Evolutionary conservation across 2,888 invertebrate genomes (phyloP).

Genomic region (Phalera bucephala): DNA sequence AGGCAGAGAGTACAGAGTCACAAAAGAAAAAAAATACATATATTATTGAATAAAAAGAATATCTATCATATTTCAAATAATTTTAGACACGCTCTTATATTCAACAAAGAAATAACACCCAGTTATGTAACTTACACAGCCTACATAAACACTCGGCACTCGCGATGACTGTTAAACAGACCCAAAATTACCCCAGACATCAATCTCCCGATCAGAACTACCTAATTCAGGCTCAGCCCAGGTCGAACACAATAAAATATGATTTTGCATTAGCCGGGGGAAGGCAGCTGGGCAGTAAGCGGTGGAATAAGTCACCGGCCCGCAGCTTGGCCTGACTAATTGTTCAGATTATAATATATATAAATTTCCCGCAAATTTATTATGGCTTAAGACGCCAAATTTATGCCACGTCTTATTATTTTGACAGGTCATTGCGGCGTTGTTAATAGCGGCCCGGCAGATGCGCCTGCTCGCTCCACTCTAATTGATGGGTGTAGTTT

Average conservation of each 20-base stretch:
- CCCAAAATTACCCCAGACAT: conserved; percentile 17
- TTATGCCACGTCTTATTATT: conserved; percentile 71
- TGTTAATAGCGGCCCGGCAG: conserved; percentile 32
- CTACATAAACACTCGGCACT: no score
- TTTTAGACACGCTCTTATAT: no score
- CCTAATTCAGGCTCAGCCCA: conserved; percentile 28
- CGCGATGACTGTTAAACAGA: no score
- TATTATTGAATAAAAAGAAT: no score
- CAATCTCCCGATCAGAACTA: conserved; percentile 33
- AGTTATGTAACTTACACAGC: no score
- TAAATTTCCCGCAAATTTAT: conserved; percentile 57
- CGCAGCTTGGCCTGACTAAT: conserved; percentile 53
- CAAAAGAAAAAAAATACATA: no score
- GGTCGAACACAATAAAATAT: conserved; percentile 41
- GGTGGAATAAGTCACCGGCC: conserved; percentile 46
- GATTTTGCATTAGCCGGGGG: conserved; percentile 40
- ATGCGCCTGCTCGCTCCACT: conserved; percentile 1
- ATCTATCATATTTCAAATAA: no score
- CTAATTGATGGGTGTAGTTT: conserved; percentile 17
- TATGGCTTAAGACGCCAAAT: conserved; percentile 52
- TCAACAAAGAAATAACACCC: no score
- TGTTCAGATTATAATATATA: conserved; percentile 66
- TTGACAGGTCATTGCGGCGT: conserved; percentile 61
- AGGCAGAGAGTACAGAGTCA: no score
- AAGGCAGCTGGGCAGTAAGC: conserved; percentile 31